Conservation (phyloP, 2,113 vertebrate species). For the Prolemur simus region DNA sequence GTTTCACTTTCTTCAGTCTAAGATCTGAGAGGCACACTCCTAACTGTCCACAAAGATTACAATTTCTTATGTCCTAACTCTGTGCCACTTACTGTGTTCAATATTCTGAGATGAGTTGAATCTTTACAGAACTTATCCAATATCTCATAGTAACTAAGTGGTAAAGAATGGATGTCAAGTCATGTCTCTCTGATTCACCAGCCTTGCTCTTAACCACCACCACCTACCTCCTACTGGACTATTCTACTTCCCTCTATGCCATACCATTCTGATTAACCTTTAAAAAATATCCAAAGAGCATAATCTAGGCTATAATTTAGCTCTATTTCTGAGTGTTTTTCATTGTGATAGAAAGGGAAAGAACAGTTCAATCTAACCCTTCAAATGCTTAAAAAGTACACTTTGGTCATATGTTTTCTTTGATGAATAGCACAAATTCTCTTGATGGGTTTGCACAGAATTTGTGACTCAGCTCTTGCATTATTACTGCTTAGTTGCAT, state of each 20-base stretch:
- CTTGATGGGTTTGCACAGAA: neutral
- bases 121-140: neutral
- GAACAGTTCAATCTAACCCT: conserved; percentile 38
- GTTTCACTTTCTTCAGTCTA: neutral
- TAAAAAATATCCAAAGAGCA: neutral
- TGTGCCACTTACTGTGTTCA: neutral
- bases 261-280: neutral
- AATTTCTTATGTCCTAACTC: neutral
- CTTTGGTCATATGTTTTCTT: neutral
- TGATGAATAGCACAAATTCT: neutral
- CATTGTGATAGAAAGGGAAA: neutral
- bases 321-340: conserved; percentile 44
- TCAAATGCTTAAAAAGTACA: neutral
- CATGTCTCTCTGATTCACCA: neutral
- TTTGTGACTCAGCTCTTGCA: neutral
- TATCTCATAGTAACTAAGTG: neutral
- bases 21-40: neutral
- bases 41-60: neutral
- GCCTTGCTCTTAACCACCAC: neutral
- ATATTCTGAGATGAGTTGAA: neutral
- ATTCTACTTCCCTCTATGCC: neutral
- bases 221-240: neutral
- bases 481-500: neutral
- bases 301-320: conserved; percentile 35
- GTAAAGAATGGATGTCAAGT: neutral